phyloP scores from a whole-genome alignment of 1,140 invertebrate genomes.

The Calephelis nemesis region DNA sequence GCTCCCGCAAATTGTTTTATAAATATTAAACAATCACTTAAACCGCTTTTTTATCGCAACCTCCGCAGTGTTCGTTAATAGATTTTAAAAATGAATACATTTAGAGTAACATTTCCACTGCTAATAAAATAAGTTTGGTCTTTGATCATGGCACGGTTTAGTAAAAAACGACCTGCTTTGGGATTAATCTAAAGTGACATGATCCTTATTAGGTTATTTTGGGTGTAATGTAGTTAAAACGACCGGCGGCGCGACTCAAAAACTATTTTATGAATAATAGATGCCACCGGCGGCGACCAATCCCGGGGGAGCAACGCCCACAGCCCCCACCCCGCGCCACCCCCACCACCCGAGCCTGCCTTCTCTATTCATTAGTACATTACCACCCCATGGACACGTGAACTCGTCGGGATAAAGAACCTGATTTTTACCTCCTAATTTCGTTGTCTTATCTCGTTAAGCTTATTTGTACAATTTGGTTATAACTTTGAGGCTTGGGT shows the following conservation, averaged over 20 bases:
- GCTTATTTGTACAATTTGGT: neutral
- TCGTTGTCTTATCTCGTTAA: slow-evolving; percentile 21
- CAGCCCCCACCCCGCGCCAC: slow-evolving; percentile 32
- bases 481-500: too few species aligned
- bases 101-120: slow-evolving; percentile 53
- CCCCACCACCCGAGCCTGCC: slow-evolving; percentile 51
- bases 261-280: slow-evolving; percentile 79
- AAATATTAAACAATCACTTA: slow-evolving; percentile 17
- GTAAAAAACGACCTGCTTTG: slow-evolving; percentile 49
- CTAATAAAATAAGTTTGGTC: slow-evolving; percentile 59
- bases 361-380: slow-evolving; percentile 75
- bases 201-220: slow-evolving; percentile 74
- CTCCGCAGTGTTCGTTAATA: slow-evolving; percentile 58
- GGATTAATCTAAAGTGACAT: slow-evolving; percentile 76
- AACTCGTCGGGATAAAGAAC: slow-evolving; percentile 56
- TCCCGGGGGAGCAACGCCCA: slow-evolving; percentile 69
- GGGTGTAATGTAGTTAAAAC: slow-evolving; percentile 65
- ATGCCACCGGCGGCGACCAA: slow-evolving; percentile 70
- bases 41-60: slow-evolving; percentile 25
- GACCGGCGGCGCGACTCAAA: slow-evolving; percentile 73
- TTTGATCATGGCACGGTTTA: slow-evolving; percentile 59
- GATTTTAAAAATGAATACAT: slow-evolving; percentile 69
- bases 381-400: slow-evolving; percentile 65
- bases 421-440: slow-evolving; percentile 56
- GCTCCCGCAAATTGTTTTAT: slow-evolving; percentile 4